Evolutionary conservation across 2,888 invertebrate genomes (phyloP), one percentile per base, ranked within the genome.

Genomic region (Agrilus mali): DNA sequence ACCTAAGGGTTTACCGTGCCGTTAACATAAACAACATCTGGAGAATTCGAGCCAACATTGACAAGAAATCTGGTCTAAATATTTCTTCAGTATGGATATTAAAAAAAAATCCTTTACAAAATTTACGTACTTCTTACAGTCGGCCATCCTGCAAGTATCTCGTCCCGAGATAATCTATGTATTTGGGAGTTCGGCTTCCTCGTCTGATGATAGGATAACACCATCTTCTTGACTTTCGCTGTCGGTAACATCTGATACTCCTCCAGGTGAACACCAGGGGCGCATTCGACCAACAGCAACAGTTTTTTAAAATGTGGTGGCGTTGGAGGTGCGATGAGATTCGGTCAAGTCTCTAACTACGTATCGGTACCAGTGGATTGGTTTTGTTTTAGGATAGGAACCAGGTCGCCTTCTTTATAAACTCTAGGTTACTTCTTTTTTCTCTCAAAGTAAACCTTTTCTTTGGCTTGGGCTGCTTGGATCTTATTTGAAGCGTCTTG

Each of bases 331-430:
- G 15, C 52, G 22, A 13, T 16, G 33, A 4, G 44, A 47, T 20
- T 42, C 41, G n/a, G 31, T n/a, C 40, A 52, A 44, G 33, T 50
- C 49, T 27, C 35, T 17, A 7, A 52, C 48, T 12, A 45, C 8
- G 35, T 52, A 52, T 27, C 50, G 31, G 16, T 36, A 7, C 48
- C 47, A 14, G 22, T 39, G 12, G 48, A 31, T 7, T 33, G 27
- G n/a, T 27, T 16, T 38, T 49, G 41, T 33, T 52, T 53, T n/a
- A 40, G 4, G 20, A 52, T 45, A 12, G 50, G 38, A 3, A 51
- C 52, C 33, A 50, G 32, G 31, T 51, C 50, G 10, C 48, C 49
- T 36, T 36, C 43, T 38, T 46, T 43, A 31, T 48, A 49, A 10
- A 36, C 17, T 27, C 37, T 38, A 0, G 48, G 36, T 40, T 17